Conservation (phyloP, 2,797 vertebrate genomes). For the Tenualosa ilisha region DNA sequence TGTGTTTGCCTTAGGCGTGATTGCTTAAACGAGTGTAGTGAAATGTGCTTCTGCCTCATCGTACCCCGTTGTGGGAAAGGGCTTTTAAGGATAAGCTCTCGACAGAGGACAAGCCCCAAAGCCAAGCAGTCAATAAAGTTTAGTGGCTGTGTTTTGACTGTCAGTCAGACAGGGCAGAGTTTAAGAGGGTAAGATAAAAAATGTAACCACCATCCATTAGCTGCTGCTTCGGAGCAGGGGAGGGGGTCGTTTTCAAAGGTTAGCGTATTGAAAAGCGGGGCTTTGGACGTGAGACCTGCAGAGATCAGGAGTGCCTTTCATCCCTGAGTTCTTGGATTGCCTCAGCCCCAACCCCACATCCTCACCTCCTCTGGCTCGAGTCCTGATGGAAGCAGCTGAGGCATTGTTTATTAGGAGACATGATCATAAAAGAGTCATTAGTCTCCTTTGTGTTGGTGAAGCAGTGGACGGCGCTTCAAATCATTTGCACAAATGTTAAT, state of each 20-base stretch:
- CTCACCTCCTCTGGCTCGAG: constrained; percentile 29
- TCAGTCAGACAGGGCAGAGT: background rate
- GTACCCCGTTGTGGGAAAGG: background rate
- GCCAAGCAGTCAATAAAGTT: constrained; percentile 1
- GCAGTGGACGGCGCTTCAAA: background rate
- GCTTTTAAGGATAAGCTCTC: constrained; percentile 17
- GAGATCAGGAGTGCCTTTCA: constrained; percentile 44
- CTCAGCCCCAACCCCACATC: constrained; percentile 10
- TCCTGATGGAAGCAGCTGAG: constrained; percentile 4
- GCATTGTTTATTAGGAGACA: constrained; percentile 37
- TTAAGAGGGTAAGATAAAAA: constrained; percentile 19
- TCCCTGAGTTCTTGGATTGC: constrained; percentile 20
- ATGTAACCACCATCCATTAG: background rate
- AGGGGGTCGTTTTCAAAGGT: constrained; percentile 37
- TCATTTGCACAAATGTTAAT: constrained; percentile 17
- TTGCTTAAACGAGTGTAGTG: background rate
- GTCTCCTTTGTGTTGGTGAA: constrained; percentile 6
- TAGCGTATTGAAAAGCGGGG: constrained; percentile 32
- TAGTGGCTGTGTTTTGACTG: background rate
- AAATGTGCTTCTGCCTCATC: background rate
- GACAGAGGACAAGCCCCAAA: background rate
- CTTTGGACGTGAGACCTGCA: constrained; percentile 11
- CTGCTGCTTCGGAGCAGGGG: constrained; percentile 6
- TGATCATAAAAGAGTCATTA: constrained; percentile 41
- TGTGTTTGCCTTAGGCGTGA: background rate